Evolutionary conservation across 2,888 invertebrate species (phyloP).

Genomic region (Myopa tessellatipennis): DNA sequence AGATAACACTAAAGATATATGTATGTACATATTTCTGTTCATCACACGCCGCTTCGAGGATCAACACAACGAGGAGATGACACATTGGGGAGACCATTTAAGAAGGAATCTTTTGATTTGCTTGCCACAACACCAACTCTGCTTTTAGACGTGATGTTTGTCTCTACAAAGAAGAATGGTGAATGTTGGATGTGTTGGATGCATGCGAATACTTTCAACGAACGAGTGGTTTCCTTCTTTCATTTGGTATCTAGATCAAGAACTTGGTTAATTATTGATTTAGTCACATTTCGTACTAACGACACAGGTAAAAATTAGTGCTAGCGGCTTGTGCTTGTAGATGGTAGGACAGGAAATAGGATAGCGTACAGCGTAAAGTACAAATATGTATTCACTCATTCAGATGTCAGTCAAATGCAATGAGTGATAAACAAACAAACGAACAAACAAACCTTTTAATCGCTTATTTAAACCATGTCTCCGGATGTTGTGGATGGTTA

Average conservation of each 20-base stretch:
- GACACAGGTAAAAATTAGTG: background rate
- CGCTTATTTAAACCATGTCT: background rate
- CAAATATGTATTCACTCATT: too few relatives aligned
- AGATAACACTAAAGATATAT: background rate
- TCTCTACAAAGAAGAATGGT: background rate
- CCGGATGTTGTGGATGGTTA: background rate
- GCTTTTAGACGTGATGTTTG: background rate
- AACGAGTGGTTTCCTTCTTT: background rate
- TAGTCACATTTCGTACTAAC: background rate
- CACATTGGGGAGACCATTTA: background rate
- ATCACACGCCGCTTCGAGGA: background rate
- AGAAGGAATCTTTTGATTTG: slow-evolving; percentile 7
- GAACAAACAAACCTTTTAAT: too few relatives aligned
- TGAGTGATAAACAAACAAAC: background rate
- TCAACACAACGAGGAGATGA: background rate
- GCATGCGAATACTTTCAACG: background rate
- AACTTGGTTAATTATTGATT: slow-evolving; percentile 39
- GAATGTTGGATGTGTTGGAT: background rate
- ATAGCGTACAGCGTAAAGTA: background rate
- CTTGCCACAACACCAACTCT: background rate
- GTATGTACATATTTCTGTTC: background rate
- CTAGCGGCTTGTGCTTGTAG: too few relatives aligned
- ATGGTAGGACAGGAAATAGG: background rate
- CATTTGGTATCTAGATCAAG: slow-evolving; percentile 34
- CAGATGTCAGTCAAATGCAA: background rate